A percentile compares a stretch with the other conserved stretches of the same genome.
phyloP scores from a whole-genome alignment of 2,888 invertebrate genomes.

The Tineola bisselliella region DNA sequence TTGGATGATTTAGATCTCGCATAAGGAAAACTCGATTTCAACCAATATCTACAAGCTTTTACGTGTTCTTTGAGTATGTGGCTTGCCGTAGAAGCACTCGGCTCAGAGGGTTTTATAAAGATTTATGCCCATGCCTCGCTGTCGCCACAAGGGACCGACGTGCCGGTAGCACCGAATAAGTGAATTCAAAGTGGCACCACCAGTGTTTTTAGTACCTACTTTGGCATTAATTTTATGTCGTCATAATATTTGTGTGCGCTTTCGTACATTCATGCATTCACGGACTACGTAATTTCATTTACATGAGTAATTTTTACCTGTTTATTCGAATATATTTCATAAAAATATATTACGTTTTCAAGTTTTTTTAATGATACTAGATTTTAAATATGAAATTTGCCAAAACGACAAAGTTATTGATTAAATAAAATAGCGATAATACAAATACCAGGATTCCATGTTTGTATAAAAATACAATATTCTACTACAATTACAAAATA shows the following conservation, averaged over 20 bases:
- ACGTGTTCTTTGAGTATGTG: slow-evolving; percentile 1
- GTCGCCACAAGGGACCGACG: slow-evolving; percentile 4
- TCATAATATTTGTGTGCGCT: background rate
- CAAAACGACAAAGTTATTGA: no score
- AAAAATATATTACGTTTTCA: no score
- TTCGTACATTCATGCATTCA: background rate
- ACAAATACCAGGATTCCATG: no score
- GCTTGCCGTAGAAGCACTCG: background rate
- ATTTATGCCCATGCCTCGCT: slow-evolving; percentile 3
- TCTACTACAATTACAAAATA: no score
- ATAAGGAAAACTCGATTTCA: background rate
- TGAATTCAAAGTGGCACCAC: background rate
- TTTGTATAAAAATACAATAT: no score
- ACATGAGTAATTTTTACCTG: background rate
- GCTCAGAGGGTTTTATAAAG: slow-evolving; percentile 3
- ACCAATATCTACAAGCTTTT: background rate
- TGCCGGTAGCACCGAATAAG: slow-evolving; percentile 1
- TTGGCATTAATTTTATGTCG: slow-evolving; percentile 4
- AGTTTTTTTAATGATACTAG: no score
- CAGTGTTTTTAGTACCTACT: background rate
- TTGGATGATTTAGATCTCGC: background rate
- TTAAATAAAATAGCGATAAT: no score
- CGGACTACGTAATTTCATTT: background rate
- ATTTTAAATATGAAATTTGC: no score
- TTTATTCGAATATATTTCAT: background rate